phyloP scores from a whole-genome alignment of 2,797 vertebrate genomes.

The Chiloscyllium punctatum region DNA sequence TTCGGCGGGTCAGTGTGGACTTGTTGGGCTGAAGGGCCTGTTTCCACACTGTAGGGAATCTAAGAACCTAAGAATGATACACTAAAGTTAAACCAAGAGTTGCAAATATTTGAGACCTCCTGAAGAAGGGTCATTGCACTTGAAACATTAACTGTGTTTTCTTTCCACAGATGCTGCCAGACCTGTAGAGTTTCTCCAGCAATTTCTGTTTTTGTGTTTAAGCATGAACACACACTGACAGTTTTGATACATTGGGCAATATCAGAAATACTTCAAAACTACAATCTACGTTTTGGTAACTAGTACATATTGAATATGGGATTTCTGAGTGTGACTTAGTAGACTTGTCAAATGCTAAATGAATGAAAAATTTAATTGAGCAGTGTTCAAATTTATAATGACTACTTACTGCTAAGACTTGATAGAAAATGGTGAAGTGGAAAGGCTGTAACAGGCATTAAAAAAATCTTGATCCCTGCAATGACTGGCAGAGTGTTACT shows the following conservation, averaged over 20 bases:
- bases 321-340: neutral
- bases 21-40: no score
- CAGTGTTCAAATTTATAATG: neutral
- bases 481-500: neutral
- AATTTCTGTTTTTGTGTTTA: neutral
- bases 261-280: neutral
- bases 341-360: neutral
- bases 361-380: neutral
- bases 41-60: no score
- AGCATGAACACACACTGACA: neutral
- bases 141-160: no score
- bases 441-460: neutral
- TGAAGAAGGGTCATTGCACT: no score
- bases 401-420: no score
- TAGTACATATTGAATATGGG: neutral
- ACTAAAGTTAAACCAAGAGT: no score
- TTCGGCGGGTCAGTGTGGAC: no score
- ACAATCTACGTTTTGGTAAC: neutral
- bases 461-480: neutral
- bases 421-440: neutral
- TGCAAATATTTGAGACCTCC: no score
- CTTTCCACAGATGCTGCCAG: no score
- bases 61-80: no score
- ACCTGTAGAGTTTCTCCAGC: no score
- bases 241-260: neutral